Evolutionary conservation across 2,113 vertebrate species (phyloP).

Genomic region (Proterorhinus semilunaris): DNA sequence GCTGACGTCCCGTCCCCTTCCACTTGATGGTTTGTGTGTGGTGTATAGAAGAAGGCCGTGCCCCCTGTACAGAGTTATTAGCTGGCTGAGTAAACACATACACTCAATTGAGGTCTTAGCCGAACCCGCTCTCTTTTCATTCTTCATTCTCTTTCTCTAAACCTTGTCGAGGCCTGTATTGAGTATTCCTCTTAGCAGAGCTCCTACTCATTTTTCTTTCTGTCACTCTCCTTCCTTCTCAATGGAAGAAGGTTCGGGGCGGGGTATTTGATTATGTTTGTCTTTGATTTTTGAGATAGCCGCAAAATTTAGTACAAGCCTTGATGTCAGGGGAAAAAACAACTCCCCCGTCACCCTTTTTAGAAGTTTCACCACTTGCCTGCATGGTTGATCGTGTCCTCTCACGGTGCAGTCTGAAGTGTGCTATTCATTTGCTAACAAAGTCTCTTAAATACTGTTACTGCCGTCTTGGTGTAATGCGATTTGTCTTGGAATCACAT

Average conservation of each 20-base stretch:
- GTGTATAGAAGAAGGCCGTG: slow-evolving; percentile 61
- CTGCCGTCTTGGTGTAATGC: too few relatives aligned
- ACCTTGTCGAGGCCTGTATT: slow-evolving; percentile 66
- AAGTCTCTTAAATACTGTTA: too few relatives aligned
- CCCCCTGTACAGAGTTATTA: slow-evolving; percentile 73
- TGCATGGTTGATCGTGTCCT: too few relatives aligned
- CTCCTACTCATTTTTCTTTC: slow-evolving; percentile 55
- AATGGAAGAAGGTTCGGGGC: slow-evolving; percentile 54
- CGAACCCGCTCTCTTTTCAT: slow-evolving; percentile 56
- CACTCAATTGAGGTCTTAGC: slow-evolving; percentile 61
- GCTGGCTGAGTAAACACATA: slow-evolving; percentile 74
- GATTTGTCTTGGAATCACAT: too few relatives aligned
- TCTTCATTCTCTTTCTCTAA: slow-evolving; percentile 51
- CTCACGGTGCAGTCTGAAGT: too few relatives aligned
- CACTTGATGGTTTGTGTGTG: slow-evolving; percentile 62
- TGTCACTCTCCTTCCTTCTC: slow-evolving; percentile 58
- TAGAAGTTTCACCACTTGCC: too few relatives aligned
- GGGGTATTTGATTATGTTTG: slow-evolving; percentile 72
- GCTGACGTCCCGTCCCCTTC: slow-evolving; percentile 62
- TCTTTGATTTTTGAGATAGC: slow-evolving; percentile 82
- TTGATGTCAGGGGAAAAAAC: slow-evolving; percentile 75
- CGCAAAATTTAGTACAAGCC: slow-evolving; percentile 79
- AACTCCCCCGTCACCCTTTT: slow-evolving; percentile 34
- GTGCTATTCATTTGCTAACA: too few relatives aligned
- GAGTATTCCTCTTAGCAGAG: slow-evolving; percentile 44